A percentile compares a stretch with the other conserved stretches of the same genome.
These are phyloP conservation scores for Mercenaria mercenaria DNA, from an alignment of 1,140 invertebrate genomes.

Conservation along the genomic window DNA sequence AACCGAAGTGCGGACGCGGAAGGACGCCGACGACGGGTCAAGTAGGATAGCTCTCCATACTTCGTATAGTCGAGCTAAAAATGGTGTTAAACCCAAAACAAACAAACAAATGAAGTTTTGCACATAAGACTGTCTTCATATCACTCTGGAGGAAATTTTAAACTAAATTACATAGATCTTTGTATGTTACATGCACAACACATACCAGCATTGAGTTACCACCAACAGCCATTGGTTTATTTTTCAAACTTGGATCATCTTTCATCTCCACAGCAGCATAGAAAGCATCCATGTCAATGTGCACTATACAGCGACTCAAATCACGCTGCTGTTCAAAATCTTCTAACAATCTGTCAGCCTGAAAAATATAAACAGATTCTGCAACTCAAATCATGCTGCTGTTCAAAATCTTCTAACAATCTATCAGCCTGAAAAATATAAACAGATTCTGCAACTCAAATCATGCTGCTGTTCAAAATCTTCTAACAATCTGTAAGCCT, in stretches of 20 bases:
- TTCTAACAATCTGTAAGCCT: slow-evolving; percentile 85
- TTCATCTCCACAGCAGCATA: slow-evolving; percentile 90
- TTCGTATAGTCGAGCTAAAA: too few species aligned
- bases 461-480: slow-evolving; percentile 79
- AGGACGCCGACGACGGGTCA: too few species aligned
- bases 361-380: slow-evolving; percentile 43
- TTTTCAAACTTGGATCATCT: slow-evolving; percentile 88
- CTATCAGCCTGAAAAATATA: slow-evolving; percentile 84
- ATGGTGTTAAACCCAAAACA: too few species aligned
- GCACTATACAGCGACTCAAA: slow-evolving; percentile 88
- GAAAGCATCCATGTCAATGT: slow-evolving; percentile 91
- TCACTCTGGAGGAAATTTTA: too few species aligned
- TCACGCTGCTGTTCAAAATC: slow-evolving; percentile 85
- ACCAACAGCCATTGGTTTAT: slow-evolving; percentile 90
- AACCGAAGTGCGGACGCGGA: too few species aligned
- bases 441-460: not conserved
- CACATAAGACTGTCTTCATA: too few species aligned
- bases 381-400: not conserved
- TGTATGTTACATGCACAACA: too few species aligned
- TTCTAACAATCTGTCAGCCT: slow-evolving; percentile 86
- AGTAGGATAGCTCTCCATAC: too few species aligned
- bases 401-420: slow-evolving; percentile 83
- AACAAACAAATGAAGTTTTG: too few species aligned
- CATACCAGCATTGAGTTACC: slow-evolving; percentile 88
- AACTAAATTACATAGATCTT: too few species aligned